Base-by-base conservation (phyloP, 2,888 invertebrate species). In the Dinocampus coccinellae region DNA sequence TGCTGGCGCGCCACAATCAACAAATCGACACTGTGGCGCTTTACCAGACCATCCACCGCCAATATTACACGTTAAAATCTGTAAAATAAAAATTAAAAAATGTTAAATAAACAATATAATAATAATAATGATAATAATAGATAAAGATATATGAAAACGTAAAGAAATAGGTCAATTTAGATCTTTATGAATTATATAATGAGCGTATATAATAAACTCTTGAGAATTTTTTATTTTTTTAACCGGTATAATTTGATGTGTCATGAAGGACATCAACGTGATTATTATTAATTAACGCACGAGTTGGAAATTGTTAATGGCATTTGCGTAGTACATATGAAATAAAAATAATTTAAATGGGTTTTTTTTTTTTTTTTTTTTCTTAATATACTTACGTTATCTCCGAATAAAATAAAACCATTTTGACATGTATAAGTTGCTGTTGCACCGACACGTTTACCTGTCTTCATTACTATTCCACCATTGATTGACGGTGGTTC, bases 41-140 rank as follows among this genome's bases (percentile, higher is more conserved):
- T 91, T 91, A 20, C 93, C 93, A 0, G 93, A 92, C 97, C 97
- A 97, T 73, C 92, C 91, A 0, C 97, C 97, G 2, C 97, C 97
- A 16, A 97, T 90, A 47, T 93, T 93, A 84, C 97, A 97, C 11
- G 93, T 93, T 39, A 96, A 90, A 47, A 93, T 91, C 94, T 95
- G 58, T 26, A 16, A 13, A 20, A 60, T 60, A 34, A 7, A 42
- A 42, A 29, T 34, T 16, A 55, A 22, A 11, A 6, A 13, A 57
- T n/a, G 22, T 22, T 29, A 24, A 63, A 4, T n/a, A 22, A 24
- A 39, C 13, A 3, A 29, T 16, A n/a, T 2, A 13, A 24, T 7
- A 53, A 52, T 24, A 63, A n/a, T n/a, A n/a, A 47, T 6, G 1
- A 47, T 16, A 47, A 16, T 16, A 16, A 47, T 3, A 16, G 7